Percentiles rank a stretch among this genome's conserved stretches.
Evolutionary conservation across 2,113 vertebrate species (phyloP).

Genomic region (Poeciliopsis retropinna): DNA sequence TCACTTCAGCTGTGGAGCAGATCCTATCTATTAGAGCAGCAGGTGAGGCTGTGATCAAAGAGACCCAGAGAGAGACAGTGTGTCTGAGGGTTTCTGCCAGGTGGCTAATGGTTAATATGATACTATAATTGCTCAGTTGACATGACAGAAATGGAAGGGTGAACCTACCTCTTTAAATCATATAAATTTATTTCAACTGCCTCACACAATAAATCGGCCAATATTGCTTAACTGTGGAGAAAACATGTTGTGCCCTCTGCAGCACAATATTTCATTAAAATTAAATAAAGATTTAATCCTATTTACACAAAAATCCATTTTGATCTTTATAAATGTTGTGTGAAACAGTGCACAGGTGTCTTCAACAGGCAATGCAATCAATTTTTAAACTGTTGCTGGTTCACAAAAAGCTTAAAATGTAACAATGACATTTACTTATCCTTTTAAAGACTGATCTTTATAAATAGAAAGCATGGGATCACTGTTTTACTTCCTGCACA

Average conservation of each 20-base stretch:
- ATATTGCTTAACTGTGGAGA: not conserved
- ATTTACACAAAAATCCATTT: not conserved
- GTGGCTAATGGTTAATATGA: constrained; percentile 58
- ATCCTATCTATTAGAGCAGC: constrained; percentile 53
- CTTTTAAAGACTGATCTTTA: not conserved
- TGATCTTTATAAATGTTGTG: not conserved
- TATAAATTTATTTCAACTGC: constrained; percentile 36
- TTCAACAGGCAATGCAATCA: not conserved
- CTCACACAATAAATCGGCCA: too few species aligned
- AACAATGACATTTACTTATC: not conserved
- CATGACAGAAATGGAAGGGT: constrained; percentile 54
- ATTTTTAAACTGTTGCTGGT: not conserved
- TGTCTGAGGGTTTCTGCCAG: constrained; percentile 59
- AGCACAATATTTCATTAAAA: too few species aligned
- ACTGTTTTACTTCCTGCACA: not conserved
- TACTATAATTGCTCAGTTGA: constrained; percentile 53
- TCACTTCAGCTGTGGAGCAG: constrained; percentile 42
- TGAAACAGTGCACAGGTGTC: not conserved
- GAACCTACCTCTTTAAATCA: constrained; percentile 36
- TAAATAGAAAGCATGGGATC: not conserved
- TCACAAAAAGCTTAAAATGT: too few species aligned
- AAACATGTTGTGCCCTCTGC: not conserved
- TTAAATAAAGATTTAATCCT: not conserved
- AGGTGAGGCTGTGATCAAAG: constrained; percentile 56
- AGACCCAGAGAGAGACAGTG: constrained; percentile 33